Base-by-base conservation (phyloP, 2,113 vertebrate species). In the Neotoma lepida region DNA sequence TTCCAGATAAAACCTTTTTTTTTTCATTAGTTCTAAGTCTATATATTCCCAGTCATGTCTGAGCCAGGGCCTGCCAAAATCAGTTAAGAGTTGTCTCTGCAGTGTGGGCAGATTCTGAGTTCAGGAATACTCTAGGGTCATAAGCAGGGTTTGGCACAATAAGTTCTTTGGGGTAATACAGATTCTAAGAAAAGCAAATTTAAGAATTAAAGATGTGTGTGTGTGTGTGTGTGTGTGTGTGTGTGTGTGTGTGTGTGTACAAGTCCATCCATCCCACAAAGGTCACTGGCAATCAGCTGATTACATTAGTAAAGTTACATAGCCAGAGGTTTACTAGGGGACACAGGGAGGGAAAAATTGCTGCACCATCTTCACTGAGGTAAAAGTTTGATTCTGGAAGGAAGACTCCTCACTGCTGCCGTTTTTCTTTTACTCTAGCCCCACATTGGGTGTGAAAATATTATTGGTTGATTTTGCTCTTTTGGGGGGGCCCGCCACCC, bases 171-270 rank as follows among this genome's bases (percentile, higher is more conserved):
- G 30, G 6, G 18, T 87, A 49, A 88, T n/a, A n/a, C 6, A 80
- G 17, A 96, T 90, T 90, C 61, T 86, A 74, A 84, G 30, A 49
- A 58, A 93, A 91, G 64, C 73, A 64, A 49, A 71, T 39, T 64
- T 30, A 90, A 20, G 54, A 86, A 63, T 77, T 54, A 94, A 76
- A 35, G 88, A 13, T 4, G 33, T 80, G 2, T 18, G 35, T 41
- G 61, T 30, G 1, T 51, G 8, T 46, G 1, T n/a, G 14, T 49
- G 61, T 30, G 1, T 51, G 8, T 46, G 1, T n/a, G 14, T 4
- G 33, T 80, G 2, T 18, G 35, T 41, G 61, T 30, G 1, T 51
- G 8, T 46, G 1, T n/a, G 14, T 49, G n/a, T 51, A 51, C 51
- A 51, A 51, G 17, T 41, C 13, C 26, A 44, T 73, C 33, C 41